Conservation (phyloP, 2,113 vertebrate species). For the Himantopus leucocephalus region DNA sequence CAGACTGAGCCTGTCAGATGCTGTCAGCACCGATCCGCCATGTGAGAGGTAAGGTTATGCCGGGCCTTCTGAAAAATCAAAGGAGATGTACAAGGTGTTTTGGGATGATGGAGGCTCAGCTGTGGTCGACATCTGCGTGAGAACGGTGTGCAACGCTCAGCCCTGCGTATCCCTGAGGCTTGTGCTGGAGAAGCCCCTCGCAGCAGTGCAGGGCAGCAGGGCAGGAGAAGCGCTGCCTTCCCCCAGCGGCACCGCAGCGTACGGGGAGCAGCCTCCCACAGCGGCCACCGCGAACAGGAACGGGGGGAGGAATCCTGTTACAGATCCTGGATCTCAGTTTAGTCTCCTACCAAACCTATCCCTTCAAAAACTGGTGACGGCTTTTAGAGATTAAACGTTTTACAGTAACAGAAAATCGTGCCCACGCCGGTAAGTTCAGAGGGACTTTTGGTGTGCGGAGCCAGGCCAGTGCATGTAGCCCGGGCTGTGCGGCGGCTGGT, state of each 20-base stretch:
- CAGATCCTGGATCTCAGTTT: accelerated
- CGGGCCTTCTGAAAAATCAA: background rate
- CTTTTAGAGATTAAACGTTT: background rate
- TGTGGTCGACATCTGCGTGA: accelerated
- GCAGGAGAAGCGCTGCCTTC: accelerated
- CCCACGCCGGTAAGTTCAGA: accelerated
- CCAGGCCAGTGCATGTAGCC: background rate
- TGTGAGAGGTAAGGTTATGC: background rate
- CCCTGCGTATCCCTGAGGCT: accelerated
- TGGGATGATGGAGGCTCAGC: background rate
- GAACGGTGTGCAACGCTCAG: accelerated
- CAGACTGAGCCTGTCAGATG: background rate
- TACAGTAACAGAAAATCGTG: no score
- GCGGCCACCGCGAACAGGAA: accelerated
- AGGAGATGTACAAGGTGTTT: background rate
- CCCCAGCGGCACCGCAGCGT: background rate
- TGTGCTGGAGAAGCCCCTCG: background rate
- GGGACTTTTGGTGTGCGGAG: background rate
- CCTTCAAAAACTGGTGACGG: accelerated
- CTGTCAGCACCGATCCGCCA: background rate
- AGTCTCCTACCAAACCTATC: background rate
- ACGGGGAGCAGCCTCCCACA: background rate
- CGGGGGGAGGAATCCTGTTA: accelerated
- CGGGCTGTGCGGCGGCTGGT: accelerated
- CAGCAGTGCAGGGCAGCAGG: background rate